These are phyloP conservation scores for Bovichtus variegatus DNA, from an alignment of 2,797 vertebrate genomes.

Conservation along the genomic window DNA sequence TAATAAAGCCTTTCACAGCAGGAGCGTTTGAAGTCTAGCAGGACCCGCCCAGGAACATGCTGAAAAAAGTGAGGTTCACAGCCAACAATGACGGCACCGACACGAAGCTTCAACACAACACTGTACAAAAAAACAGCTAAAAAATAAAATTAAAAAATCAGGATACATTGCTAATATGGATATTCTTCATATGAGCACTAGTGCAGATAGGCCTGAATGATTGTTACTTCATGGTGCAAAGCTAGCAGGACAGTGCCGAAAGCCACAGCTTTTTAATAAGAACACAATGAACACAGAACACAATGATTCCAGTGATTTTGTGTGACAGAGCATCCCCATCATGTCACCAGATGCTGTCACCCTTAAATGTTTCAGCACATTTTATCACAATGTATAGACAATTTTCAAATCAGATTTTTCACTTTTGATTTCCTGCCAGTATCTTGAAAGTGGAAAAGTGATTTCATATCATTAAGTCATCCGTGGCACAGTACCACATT, in stretches of 20 bases:
- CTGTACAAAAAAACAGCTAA: background rate
- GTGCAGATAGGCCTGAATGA: background rate
- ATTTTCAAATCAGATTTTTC: background rate
- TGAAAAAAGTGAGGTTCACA: slow-evolving; percentile 12
- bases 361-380: background rate
- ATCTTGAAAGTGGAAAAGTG: background rate
- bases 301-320: background rate
- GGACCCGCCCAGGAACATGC: slow-evolving; percentile 62
- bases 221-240: background rate
- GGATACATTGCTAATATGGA: background rate
- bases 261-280: background rate
- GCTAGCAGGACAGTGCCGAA: background rate
- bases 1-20: slow-evolving; percentile 66
- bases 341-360: background rate
- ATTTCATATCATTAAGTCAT: background rate
- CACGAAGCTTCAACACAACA: slow-evolving; percentile 3
- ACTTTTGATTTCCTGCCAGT: background rate
- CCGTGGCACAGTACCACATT: background rate
- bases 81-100: slow-evolving; percentile 31
- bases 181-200: background rate
- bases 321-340: background rate
- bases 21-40: slow-evolving; percentile 64
- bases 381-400: background rate
- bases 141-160: no score
- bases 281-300: slow-evolving; percentile 6